These are phyloP conservation scores for Corapipo altera DNA, from an alignment of 2,113 vertebrate species.

Conservation along the genomic window DNA sequence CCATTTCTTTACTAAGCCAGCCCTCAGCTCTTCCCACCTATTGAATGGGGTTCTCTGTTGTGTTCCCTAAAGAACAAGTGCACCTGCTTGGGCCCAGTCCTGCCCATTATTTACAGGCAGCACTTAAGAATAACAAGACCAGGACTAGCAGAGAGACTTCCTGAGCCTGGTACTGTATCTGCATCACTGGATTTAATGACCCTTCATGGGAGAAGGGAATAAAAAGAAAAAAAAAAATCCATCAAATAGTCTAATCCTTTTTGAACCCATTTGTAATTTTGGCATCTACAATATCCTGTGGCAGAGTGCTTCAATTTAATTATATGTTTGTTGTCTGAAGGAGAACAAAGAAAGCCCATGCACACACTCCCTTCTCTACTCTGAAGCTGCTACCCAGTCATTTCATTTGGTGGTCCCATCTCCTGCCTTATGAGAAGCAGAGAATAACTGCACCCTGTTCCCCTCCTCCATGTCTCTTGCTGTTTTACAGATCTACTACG, in stretches of 20 bases:
- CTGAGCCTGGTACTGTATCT: background rate
- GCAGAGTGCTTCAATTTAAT: conserved; percentile 64
- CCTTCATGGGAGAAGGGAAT: background rate
- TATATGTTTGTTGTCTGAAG: conserved; percentile 56
- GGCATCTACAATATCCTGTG: conserved; percentile 63
- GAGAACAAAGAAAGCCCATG: conserved; percentile 58
- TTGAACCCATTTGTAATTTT: conserved; percentile 54
- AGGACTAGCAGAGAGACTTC: conserved; percentile 17
- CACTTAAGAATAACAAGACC: background rate
- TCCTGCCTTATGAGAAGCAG: conserved; percentile 31
- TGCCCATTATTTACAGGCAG: conserved; percentile 6
- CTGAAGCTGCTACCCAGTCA: conserved; percentile 13
- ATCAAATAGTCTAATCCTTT: conserved; percentile 52
- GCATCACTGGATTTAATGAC: conserved; percentile 30
- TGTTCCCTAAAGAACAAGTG: background rate
- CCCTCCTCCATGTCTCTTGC: background rate
- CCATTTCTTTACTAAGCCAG: background rate
- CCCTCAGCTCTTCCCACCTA: background rate
- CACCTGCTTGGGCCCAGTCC: background rate
- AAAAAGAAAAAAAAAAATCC: background rate
- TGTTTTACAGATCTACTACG: background rate
- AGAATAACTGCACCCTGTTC: background rate
- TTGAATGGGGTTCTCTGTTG: background rate
- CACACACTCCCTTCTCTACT: background rate
- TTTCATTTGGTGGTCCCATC: conserved; percentile 50